Conservation (phyloP, 2,797 vertebrate genomes). For the Pipistrellus nathusii region DNA sequence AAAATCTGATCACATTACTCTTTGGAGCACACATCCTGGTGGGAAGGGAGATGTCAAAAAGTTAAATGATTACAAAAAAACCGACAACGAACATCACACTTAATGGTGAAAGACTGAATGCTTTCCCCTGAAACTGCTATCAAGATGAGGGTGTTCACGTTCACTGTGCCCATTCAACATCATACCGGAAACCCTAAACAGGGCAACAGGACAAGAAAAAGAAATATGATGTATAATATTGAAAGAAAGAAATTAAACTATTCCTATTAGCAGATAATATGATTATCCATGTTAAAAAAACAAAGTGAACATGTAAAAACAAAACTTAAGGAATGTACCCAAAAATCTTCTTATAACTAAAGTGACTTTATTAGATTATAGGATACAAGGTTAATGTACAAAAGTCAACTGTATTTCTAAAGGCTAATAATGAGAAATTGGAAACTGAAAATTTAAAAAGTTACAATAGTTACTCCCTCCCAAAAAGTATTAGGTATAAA, state of each 20-base stretch:
- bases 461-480: background rate
- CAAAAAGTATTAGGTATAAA: conserved; percentile 25
- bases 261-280: background rate
- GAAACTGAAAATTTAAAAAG: conserved; percentile 42
- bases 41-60: conserved; percentile 28
- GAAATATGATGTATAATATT: background rate
- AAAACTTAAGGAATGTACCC: background rate
- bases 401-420: conserved; percentile 44
- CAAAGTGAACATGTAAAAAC: background rate
- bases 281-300: conserved; percentile 35
- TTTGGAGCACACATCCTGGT: background rate
- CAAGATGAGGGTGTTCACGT: background rate
- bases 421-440: conserved; percentile 1
- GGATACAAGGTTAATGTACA: conserved; percentile 1
- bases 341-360: background rate
- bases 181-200: background rate
- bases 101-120: background rate
- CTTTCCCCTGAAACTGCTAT: background rate
- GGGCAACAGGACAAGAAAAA: background rate
- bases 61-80: background rate
- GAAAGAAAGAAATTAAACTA: conserved; percentile 13
- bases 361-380: conserved; percentile 8
- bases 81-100: background rate
- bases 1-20: background rate
- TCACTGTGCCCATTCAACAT: background rate